Base-by-base conservation (phyloP, 2,797 vertebrate species). In the Takifugu ocellatus region DNA sequence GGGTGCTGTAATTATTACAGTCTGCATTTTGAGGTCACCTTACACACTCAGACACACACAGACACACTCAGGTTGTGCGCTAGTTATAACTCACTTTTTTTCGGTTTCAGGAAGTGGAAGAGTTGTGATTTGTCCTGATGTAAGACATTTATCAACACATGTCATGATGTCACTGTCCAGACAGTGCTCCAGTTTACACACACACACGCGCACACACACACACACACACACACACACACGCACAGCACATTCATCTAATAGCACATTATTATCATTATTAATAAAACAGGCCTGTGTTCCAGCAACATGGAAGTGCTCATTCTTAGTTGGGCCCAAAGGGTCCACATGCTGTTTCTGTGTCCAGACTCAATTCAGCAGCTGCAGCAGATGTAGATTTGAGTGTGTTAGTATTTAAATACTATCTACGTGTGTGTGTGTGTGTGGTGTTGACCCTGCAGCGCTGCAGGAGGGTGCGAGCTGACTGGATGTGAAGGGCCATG, bases 21-120 rank as follows among this genome's bases (percentile, higher is more conserved):
- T 70, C 55, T 84, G 77, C 4, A 3, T 56, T 61, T 51, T 76
- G 75, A 82, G 71, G 75, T 86, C 79, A 84, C 77, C 73, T 83
- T 24, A 44, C 42, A 47, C 25, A 25, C 56, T 36, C 46, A 42
- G 48, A 44, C 56, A 31, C 36, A 45, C 48, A 59, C 39, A 24
- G 49, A 45, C 49, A 44, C 45, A 49, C 48, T 12, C 42, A 21
- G 21, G 15, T 9, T 39, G 10, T 39, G 36, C 10, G 36, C 3
- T 4, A 15, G 36, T 10, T 3, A 14, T 39, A 14, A 39, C 11
- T 14, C 12, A 39, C 14, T 39, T 39, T 12, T 39, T 39, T 39
- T 39, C 36, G 4, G 3, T 39, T 14, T 6, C 12, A 39, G 36
- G 36, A 39, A 39, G 36, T 39, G 10, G 5, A 39, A 14, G 36